Base-by-base conservation (phyloP, 2,888 invertebrate species). In the Volucella bombylans region DNA sequence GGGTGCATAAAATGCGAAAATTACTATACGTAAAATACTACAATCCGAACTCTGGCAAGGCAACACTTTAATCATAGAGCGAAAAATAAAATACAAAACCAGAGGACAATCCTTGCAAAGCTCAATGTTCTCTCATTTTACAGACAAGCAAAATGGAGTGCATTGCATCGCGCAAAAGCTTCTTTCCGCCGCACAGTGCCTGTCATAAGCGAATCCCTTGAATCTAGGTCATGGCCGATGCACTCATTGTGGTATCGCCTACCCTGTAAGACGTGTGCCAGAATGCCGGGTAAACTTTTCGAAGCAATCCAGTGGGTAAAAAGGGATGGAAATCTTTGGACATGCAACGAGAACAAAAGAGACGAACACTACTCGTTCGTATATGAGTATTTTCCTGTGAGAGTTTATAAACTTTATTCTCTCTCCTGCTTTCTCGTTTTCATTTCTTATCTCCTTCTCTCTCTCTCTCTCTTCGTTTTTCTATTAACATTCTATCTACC, bases 221-320 rank as follows among this genome's bases (percentile, higher is more conserved):
- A 88, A 91, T 89, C 87, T 90, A 90, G 91, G 91, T 91, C 91
- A 91, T 89, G 91, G 91, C 89, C 91, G 89, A 89, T 90, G 89
- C 89, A 90, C 90, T 91, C 90, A 88, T 89, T 88, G 87, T 80
- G 76, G 50, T 76, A 67, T 67, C 80, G 65, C 76, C 76, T 67
- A 79, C 62, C 76, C 72, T 72, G 76, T 67, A 77, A 85, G 81
- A 85, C 76, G 80, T 85, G 72, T 72, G 71, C 80, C 52, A 69
- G 52, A 52, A 4, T 71, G 67, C 68, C 80, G 76, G 77, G 57
- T 72, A 76, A 83, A 80, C 65, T 79, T 80, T 80, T 47, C 43
- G 67, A 72, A 54, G 55, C 68, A 79, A 47, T 39, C 62, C 12
- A 69, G 65, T 49, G 67, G 54, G 69, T 47, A 62, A 74, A 68